phyloP scores from a whole-genome alignment of 2,888 invertebrate genomes.

The Teleogryllus oceanicus region DNA sequence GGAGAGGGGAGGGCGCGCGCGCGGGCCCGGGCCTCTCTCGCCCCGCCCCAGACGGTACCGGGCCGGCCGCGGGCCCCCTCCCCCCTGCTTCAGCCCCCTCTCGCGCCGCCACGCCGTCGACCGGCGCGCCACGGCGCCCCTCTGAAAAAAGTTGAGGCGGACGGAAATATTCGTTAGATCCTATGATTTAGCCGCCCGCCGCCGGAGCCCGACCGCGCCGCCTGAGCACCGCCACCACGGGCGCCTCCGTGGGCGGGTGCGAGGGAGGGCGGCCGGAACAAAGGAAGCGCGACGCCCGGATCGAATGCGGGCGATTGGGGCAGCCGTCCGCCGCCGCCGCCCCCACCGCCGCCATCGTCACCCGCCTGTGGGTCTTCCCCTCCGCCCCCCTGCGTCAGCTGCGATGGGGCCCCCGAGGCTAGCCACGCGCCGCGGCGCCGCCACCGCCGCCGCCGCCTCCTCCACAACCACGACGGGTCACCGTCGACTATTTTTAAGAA shows the following conservation, averaged over 20 bases:
- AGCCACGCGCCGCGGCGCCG: no score
- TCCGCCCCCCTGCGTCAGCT: neutral
- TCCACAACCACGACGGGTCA: no score
- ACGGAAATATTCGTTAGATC: slow-evolving; percentile 18
- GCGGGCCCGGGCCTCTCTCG: slow-evolving; percentile 36
- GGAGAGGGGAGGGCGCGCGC: slow-evolving; percentile 26
- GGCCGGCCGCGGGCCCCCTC: neutral
- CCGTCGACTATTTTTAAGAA: no score
- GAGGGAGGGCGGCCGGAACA: slow-evolving; percentile 3
- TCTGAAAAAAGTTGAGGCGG: slow-evolving; percentile 4
- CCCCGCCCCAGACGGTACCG: slow-evolving; percentile 35
- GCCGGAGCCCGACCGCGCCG: neutral
- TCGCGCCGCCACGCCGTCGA: neutral
- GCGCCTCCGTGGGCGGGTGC: neutral
- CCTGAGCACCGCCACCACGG: no score
- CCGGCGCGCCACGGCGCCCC: neutral
- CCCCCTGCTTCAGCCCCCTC: neutral
- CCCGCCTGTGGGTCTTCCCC: neutral
- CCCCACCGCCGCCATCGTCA: neutral
- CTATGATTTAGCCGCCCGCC: slow-evolving; percentile 18
- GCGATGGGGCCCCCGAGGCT: no score
- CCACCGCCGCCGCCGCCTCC: no score
- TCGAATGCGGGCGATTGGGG: neutral
- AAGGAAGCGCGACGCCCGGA: slow-evolving; percentile 3
- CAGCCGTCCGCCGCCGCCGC: neutral